Percentiles rank a stretch among this genome's conserved stretches.
phyloP scores from a whole-genome alignment of 2,797 vertebrate species.

The Rousettus madagascariensis region DNA sequence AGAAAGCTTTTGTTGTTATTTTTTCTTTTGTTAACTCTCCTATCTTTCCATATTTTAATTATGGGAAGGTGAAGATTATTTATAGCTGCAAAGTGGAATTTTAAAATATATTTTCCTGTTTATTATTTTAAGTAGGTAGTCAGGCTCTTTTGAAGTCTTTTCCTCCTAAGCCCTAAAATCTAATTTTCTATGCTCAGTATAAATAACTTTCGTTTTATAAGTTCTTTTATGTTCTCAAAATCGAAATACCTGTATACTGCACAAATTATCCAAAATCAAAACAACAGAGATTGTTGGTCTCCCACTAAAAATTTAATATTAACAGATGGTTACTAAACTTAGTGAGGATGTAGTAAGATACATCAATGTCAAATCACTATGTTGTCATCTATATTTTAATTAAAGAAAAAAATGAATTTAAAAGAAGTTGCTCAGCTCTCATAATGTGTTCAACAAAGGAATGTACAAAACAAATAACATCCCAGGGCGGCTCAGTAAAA shows the following conservation, averaged over 20 bases:
- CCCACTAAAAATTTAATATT: not conserved
- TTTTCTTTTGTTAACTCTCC: not conserved
- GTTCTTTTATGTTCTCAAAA: not conserved
- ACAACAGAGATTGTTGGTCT: not conserved
- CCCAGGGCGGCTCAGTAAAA: not conserved
- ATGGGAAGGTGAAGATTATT: not conserved
- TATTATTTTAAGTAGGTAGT: not conserved
- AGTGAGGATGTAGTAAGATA: not conserved
- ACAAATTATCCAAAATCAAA: not conserved
- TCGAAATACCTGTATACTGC: not conserved
- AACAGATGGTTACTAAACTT: not conserved
- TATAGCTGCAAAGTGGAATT: not conserved
- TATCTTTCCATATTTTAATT: not conserved
- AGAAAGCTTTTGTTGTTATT: not conserved
- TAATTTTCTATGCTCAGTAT: not conserved
- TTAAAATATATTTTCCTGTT: not conserved
- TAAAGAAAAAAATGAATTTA: not conserved
- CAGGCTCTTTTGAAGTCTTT: not conserved
- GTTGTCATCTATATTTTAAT: not conserved
- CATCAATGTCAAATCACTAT: not conserved
- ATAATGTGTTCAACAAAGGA: not conserved
- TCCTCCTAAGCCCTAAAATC: not conserved
- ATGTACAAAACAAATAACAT: not conserved
- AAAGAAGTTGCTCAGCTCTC: not conserved
- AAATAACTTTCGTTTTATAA: not conserved